These are phyloP conservation scores for Biston stratarius DNA, from an alignment of 2,888 invertebrate species.

Conservation along the genomic window DNA sequence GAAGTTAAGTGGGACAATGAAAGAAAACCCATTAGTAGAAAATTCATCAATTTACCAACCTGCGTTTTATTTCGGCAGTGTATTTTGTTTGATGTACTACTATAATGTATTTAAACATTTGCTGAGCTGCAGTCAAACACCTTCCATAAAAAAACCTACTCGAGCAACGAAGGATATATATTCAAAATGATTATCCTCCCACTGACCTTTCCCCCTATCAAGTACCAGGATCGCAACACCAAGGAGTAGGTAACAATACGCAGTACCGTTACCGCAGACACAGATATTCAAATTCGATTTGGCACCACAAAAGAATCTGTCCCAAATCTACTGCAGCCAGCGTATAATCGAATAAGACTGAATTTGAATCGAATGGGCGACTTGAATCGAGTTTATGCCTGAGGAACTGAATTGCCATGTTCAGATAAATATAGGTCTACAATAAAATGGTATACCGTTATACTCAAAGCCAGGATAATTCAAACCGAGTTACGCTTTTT, in stretches of 20 bases:
- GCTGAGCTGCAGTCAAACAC: not conserved
- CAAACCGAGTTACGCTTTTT: not conserved
- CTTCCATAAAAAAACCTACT: not conserved
- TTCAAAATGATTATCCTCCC: slow-evolving; percentile 15
- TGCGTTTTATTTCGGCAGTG: no score
- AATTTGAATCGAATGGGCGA: slow-evolving; percentile 33
- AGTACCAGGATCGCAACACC: slow-evolving; percentile 42
- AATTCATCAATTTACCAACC: no score
- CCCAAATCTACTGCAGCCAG: slow-evolving; percentile 33
- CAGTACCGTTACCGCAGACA: slow-evolving; percentile 40
- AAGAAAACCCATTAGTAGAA: no score
- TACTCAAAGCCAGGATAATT: not conserved
- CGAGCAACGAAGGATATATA: not conserved
- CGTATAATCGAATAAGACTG: slow-evolving; percentile 33
- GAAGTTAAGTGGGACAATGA: no score
- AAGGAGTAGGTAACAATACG: slow-evolving; percentile 33
- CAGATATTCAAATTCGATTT: slow-evolving; percentile 43
- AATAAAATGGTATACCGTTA: slow-evolving; percentile 13
- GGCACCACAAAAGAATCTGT: slow-evolving; percentile 36
- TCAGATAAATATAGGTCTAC: slow-evolving; percentile 13
- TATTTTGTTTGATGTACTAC: no score
- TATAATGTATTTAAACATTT: no score
- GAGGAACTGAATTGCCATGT: slow-evolving; percentile 12
- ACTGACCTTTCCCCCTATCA: slow-evolving; percentile 35
- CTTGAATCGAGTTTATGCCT: slow-evolving; percentile 26